Percentiles rank a stretch among this genome's conserved stretches.
These are phyloP conservation scores for Monodelphis domestica DNA, from an alignment of 2,797 vertebrate species.

Conservation along the genomic window DNA sequence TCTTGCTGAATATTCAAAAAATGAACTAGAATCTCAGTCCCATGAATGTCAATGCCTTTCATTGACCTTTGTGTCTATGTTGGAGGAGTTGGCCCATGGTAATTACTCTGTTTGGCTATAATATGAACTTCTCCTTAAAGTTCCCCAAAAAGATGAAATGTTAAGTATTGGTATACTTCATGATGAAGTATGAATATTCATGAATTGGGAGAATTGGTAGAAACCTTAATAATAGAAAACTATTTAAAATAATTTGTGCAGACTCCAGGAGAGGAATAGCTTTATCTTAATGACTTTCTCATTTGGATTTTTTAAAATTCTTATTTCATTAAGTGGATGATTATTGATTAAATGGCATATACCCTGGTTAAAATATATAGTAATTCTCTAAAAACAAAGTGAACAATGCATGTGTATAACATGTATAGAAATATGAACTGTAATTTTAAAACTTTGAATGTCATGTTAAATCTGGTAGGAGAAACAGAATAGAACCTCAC, in stretches of 20 bases:
- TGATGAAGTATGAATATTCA: conserved; percentile 79
- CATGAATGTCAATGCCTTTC: conserved; percentile 69
- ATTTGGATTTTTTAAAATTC: conserved; percentile 66
- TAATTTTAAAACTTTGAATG: background rate
- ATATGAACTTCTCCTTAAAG: conserved; percentile 77
- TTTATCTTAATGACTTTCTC: conserved; percentile 74
- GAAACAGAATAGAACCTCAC: background rate
- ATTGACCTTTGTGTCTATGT: conserved; percentile 60
- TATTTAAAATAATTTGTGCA: conserved; percentile 71
- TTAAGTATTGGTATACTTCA: conserved; percentile 77
- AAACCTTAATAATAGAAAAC: conserved; percentile 75
- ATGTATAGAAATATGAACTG: conserved; percentile 6
- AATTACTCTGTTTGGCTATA: conserved; percentile 76
- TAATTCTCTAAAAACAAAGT: conserved; percentile 51
- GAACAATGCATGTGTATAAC: conserved; percentile 38
- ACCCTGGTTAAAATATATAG: conserved; percentile 47
- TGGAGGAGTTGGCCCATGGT: background rate
- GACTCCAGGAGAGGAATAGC: conserved; percentile 65
- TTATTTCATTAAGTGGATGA: conserved; percentile 62
- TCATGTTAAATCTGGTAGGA: background rate
- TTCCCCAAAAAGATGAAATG: conserved; percentile 70
- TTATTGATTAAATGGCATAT: conserved; percentile 46
- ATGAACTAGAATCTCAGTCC: conserved; percentile 65
- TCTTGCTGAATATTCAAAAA: conserved; percentile 68
- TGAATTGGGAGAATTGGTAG: conserved; percentile 77